phyloP scores from a whole-genome alignment of 2,113 vertebrate species.

The Colaptes auratus region DNA sequence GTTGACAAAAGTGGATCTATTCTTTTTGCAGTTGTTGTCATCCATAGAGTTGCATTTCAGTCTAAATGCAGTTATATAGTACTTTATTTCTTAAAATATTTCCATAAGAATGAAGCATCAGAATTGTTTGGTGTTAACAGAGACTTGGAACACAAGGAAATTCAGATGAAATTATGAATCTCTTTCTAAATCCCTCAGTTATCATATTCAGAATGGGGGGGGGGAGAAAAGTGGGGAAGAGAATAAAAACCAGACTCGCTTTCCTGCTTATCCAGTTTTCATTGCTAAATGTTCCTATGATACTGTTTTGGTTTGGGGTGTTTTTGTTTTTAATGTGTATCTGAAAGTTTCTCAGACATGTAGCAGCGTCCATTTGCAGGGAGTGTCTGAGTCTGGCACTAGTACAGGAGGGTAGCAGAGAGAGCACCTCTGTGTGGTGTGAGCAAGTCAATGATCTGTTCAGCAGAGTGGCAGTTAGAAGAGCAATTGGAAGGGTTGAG shows the following conservation, averaged over 20 bases:
- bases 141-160: background rate
- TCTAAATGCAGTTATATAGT: background rate
- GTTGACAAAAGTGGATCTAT: conserved; percentile 21
- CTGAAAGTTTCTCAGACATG: background rate
- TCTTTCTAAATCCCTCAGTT: background rate
- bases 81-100: background rate
- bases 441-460: too few species aligned
- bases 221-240: too few species aligned
- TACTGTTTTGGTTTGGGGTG: too few species aligned
- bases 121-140: background rate
- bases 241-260: background rate
- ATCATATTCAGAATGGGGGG: background rate
- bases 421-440: too few species aligned
- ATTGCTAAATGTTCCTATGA: background rate
- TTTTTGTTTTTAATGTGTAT: background rate
- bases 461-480: too few species aligned
- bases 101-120: background rate
- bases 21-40: conserved; percentile 33
- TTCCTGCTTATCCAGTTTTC: background rate
- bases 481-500: too few species aligned
- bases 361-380: background rate
- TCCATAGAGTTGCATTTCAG: background rate
- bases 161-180: background rate
- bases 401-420: too few species aligned
- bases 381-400: too few species aligned